Evolutionary conservation across 2,113 vertebrate genomes (phyloP).

Genomic region (Hippocampus barbouri): DNA sequence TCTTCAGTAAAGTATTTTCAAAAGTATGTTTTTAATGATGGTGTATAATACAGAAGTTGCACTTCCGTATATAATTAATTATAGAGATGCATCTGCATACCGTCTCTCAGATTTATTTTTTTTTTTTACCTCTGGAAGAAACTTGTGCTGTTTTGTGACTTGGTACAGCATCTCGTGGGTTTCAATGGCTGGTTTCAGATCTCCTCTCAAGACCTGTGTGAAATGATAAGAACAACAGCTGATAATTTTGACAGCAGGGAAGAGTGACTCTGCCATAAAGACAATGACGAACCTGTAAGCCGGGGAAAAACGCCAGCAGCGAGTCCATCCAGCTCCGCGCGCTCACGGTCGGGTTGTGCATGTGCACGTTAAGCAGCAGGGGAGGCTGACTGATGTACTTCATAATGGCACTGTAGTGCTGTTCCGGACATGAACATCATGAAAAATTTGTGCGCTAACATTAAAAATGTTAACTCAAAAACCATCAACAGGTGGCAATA

Average conservation of each 20-base stretch:
- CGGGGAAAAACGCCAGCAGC: constrained; percentile 95
- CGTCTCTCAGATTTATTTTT: not conserved
- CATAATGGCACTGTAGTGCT: constrained; percentile 99
- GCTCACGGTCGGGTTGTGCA: constrained; percentile 90
- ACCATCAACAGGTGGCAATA: not conserved
- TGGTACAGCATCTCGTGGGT: constrained; percentile 99
- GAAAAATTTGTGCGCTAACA: constrained; percentile 8
- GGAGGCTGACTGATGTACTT: constrained; percentile 98
- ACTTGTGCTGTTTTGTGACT: constrained; percentile 98
- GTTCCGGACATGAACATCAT: constrained; percentile 10
- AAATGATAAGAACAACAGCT: not conserved
- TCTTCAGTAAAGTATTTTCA: no score
- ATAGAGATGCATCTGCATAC: no score
- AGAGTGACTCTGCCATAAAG: not conserved
- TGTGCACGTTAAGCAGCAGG: constrained; percentile 93
- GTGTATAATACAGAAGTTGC: no score
- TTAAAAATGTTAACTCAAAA: not conserved
- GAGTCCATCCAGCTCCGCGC: constrained; percentile 97
- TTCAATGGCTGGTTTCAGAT: constrained; percentile 97
- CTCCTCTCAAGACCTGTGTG: constrained; percentile 89
- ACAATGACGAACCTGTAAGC: constrained; percentile 81
- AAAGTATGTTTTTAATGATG: no score
- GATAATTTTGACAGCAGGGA: not conserved
- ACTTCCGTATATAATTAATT: no score
- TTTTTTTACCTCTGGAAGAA: constrained; percentile 88